Base-by-base conservation (phyloP, 2,113 vertebrate species). In the Peromyscus californicus region DNA sequence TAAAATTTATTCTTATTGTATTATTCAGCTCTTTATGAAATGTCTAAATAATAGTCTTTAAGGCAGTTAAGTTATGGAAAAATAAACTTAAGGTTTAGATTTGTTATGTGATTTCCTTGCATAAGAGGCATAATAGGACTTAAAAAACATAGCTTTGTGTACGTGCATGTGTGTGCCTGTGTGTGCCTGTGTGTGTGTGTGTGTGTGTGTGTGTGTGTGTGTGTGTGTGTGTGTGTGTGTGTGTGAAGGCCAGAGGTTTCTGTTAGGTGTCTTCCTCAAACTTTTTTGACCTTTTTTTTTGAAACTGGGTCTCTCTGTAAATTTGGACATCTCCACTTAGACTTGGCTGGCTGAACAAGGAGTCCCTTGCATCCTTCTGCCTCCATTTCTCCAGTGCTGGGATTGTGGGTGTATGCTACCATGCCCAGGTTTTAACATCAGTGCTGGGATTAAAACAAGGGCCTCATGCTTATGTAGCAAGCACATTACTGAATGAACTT, bases 31-130 rank as follows among this genome's bases (percentile, higher is more conserved):
- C 17, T 48, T 93, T 72, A 76, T 57, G 57, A 93, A 12, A 17
- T 74, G 17, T 1, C 36, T 84, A 70, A 82, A 69, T 95, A 93
- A 1, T 48, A 85, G 16, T 54, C 17, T 61, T 97, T 19, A 45
- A 19, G 9, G 80, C 1, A 82, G 8, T 61, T 39, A 42, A n/a
- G 3, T 26, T 31, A 9, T 86, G 22, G 22, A 61, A 63, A 42
- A 87, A 83, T 11, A 1, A 59, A 42, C 2, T 63, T 75, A 51
- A 54, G 10, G 2, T 70, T 72, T 92, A 67, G 2, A 21, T 39
- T 51, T 85, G 31, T 33, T 93, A 70, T 63, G 89, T 93, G 2
- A 57, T 65, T 91, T 78, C 8, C 70, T 96, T 84, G n/a, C 26
- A 83, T 7, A 69, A 70, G 16, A 88, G 3, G 84, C 33, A 89